These are phyloP conservation scores for Apomyelois bistriatella DNA, from an alignment of 2,888 invertebrate species.

Conservation along the genomic window DNA sequence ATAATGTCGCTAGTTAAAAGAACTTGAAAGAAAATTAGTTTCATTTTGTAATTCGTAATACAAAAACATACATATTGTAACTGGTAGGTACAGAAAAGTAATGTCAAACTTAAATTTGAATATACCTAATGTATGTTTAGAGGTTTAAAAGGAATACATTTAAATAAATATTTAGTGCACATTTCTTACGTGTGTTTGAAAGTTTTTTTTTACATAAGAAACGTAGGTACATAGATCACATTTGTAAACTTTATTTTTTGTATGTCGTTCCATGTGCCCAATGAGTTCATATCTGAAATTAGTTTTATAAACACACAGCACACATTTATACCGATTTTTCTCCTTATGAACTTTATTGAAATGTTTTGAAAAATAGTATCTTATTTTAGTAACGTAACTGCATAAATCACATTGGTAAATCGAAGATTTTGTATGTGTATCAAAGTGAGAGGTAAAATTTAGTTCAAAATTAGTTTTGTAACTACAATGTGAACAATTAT, in stretches of 20 bases:
- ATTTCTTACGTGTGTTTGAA: not conserved
- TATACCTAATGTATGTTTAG: too few relatives aligned
- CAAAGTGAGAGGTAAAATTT: not conserved
- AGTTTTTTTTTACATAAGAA: not conserved
- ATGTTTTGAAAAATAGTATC: not conserved
- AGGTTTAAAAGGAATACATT: too few relatives aligned
- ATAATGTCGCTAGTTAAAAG: too few relatives aligned
- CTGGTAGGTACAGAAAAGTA: too few relatives aligned
- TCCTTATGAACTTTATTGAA: not conserved
- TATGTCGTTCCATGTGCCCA: not conserved
- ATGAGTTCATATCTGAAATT: not conserved
- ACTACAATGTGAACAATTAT: not conserved
- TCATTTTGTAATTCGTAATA: too few relatives aligned
- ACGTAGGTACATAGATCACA: not conserved
- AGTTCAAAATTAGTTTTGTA: not conserved
- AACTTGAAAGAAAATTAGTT: too few relatives aligned
- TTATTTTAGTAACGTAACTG: not conserved
- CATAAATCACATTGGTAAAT: constrained; percentile 2
- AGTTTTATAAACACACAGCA: not conserved
- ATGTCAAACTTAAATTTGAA: too few relatives aligned
- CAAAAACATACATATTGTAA: too few relatives aligned
- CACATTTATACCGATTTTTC: not conserved
- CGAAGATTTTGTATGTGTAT: not conserved
- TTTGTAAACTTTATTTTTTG: not conserved
- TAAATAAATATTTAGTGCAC: not conserved